phyloP scores from a whole-genome alignment of 2,797 vertebrate species.

The Distichodus sexfasciatus region DNA sequence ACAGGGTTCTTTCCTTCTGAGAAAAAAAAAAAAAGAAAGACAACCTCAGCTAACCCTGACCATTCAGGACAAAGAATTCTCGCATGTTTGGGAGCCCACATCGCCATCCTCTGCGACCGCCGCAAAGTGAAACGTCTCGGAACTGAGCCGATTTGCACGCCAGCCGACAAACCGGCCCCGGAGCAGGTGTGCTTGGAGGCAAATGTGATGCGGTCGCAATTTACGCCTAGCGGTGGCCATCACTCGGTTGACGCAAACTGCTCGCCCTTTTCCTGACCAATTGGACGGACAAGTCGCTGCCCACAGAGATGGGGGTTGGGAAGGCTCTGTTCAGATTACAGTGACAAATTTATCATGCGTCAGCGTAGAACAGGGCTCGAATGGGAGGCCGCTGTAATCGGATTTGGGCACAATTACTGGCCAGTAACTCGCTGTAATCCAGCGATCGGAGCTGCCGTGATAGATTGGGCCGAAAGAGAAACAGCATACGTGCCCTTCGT shows the following conservation, averaged over 20 bases:
- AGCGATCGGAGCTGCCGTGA: background rate
- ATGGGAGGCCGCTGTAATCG: constrained; percentile 1
- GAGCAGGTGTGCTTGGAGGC: background rate
- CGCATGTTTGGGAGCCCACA: no score
- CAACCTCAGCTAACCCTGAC: constrained; percentile 34
- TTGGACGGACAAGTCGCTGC: background rate
- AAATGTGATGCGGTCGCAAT: constrained; percentile 27
- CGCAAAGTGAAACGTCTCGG: no score
- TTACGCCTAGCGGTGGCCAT: constrained; percentile 29
- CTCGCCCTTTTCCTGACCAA: constrained; percentile 16
- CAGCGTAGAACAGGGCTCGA: background rate
- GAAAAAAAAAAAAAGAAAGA: background rate
- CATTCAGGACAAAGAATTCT: constrained; percentile 20
- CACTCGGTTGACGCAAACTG: constrained; percentile 34
- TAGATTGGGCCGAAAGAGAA: no score
- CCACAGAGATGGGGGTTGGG: no score
- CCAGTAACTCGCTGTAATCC: constrained; percentile 9
- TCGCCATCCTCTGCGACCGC: no score
- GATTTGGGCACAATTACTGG: background rate
- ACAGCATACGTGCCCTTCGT: background rate
- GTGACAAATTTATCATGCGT: constrained; percentile 28
- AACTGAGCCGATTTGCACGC: no score
- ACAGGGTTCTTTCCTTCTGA: constrained; percentile 41
- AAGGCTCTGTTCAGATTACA: background rate
- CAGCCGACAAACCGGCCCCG: constrained; percentile 20